Conservation (phyloP, 2,797 vertebrate genomes). For the Lateolabrax maculatus region DNA sequence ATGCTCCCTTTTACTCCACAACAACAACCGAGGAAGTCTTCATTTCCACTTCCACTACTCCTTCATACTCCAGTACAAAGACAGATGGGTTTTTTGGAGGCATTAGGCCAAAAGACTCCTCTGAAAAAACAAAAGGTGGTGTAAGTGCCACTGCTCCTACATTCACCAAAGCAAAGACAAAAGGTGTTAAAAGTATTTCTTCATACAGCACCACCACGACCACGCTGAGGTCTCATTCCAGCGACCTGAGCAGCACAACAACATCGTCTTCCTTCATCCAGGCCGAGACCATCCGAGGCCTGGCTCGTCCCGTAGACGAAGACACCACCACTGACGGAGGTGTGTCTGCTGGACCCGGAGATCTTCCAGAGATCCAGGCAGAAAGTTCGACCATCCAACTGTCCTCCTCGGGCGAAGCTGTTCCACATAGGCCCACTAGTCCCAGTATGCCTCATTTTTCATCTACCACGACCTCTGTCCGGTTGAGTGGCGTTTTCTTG, state of each 20-base stretch:
- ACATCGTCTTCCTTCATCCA: slow-evolving; percentile 51
- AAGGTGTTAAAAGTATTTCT: slow-evolving; percentile 29
- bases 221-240: slow-evolving; percentile 9
- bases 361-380: slow-evolving; percentile 71
- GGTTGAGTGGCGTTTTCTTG: slow-evolving; percentile 82
- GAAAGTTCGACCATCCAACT: slow-evolving; percentile 78
- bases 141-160: slow-evolving; percentile 3
- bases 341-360: slow-evolving; percentile 56
- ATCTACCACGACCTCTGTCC: slow-evolving; percentile 76
- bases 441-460: slow-evolving; percentile 74
- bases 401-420: slow-evolving; percentile 81
- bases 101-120: slow-evolving; percentile 2
- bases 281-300: slow-evolving; percentile 38
- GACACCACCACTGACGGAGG: slow-evolving; percentile 67
- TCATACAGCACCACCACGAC: slow-evolving; percentile 9
- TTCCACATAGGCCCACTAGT: slow-evolving; percentile 82
- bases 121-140: slow-evolving; percentile 2
- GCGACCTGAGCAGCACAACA: slow-evolving; percentile 63
- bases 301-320: slow-evolving; percentile 46
- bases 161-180: neutral
- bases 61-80: slow-evolving; percentile 55
- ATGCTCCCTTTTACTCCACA: slow-evolving; percentile 33
- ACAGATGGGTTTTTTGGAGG: slow-evolving; percentile 3
- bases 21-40: slow-evolving; percentile 10
- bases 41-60: slow-evolving; percentile 8